Evolutionary conservation across 2,113 vertebrate species (phyloP).

Genomic region (Apus apus): DNA sequence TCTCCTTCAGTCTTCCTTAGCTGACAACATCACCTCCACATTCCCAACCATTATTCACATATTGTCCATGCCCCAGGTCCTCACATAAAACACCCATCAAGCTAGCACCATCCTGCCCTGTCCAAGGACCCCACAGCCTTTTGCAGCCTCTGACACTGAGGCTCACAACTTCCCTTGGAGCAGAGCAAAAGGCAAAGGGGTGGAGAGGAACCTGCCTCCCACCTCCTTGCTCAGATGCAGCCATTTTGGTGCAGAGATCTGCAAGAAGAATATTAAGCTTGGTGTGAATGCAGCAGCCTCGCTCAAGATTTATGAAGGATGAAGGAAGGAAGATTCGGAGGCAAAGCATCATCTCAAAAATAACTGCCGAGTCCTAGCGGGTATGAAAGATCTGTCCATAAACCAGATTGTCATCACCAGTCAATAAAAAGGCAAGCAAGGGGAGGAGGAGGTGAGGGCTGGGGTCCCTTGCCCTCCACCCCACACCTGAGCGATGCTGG

Average conservation of each 20-base stretch:
- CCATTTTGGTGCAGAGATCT: constrained; percentile 73
- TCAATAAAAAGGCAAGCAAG: constrained; percentile 53
- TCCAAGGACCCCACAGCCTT: not conserved
- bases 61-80: not conserved
- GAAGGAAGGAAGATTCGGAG: constrained; percentile 70
- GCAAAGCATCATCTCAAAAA: constrained; percentile 70
- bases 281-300: constrained; percentile 69
- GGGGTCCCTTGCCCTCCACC: not conserved
- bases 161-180: not conserved
- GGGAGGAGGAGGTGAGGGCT: not conserved
- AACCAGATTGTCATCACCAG: constrained; percentile 67
- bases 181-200: not conserved
- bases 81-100: not conserved
- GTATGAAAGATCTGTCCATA: constrained; percentile 69
- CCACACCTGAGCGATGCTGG: rapidly evolving
- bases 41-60: not conserved
- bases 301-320: constrained; percentile 72
- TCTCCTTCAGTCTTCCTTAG: not conserved
- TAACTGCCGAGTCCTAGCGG: constrained; percentile 66
- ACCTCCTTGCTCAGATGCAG: not conserved
- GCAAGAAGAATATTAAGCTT: constrained; percentile 73
- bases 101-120: not conserved
- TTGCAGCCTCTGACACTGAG: not conserved
- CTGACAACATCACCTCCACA: not conserved
- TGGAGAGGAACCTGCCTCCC: not conserved